Percentiles rank a stretch among this genome's conserved stretches.
Conservation (phyloP, 92 coral and sea anemone species). For the Meandrina meandrites region DNA sequence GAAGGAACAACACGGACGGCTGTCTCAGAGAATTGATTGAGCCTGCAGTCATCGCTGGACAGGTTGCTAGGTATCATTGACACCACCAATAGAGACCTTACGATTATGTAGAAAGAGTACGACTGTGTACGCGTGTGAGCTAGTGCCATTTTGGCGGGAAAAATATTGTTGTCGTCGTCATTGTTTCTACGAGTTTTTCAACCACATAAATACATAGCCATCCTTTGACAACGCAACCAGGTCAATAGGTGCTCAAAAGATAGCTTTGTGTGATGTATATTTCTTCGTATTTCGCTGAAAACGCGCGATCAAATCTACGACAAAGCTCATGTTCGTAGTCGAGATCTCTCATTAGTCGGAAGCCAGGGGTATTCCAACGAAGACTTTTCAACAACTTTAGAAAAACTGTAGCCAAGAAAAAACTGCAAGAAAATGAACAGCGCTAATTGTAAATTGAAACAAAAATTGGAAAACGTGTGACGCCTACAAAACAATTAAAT, state of each 20-base stretch:
- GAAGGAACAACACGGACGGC: background rate
- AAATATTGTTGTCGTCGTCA: no score
- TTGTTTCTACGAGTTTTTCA: no score
- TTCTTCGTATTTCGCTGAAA: no score
- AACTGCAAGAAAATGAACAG: background rate
- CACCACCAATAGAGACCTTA: no score
- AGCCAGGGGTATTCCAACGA: background rate
- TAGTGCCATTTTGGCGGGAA: no score
- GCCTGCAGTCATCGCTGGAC: background rate
- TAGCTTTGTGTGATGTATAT: no score
- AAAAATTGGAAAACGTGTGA: background rate
- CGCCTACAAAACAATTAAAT: slow-evolving; percentile 22
- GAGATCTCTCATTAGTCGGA: background rate
- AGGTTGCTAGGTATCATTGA: background rate
- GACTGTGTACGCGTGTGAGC: no score
- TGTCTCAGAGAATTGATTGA: background rate
- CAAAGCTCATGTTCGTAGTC: background rate
- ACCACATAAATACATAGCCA: no score
- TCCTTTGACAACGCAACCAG: no score
- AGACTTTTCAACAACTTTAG: background rate
- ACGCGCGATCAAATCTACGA: no score
- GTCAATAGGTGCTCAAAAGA: no score
- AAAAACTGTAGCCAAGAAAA: background rate
- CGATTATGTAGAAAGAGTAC: no score
- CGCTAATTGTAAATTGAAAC: background rate